Evolutionary conservation across 2,113 vertebrate species (phyloP).

Genomic region (Turdus rufiventris): DNA sequence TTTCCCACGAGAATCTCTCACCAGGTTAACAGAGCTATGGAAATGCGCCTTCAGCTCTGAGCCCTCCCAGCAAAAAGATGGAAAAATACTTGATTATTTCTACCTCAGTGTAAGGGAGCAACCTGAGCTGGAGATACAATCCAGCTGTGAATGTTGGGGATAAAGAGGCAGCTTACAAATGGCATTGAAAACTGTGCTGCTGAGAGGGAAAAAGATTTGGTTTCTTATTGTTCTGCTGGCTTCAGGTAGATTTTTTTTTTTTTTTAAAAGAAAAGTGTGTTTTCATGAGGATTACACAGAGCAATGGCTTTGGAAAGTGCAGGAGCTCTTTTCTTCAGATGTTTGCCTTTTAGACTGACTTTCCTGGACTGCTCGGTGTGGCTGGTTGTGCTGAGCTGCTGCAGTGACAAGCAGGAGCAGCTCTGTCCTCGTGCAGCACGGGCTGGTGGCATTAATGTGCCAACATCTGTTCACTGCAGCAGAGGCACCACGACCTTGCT

Average conservation of each 20-base stretch:
- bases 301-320: neutral
- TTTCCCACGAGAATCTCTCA: neutral
- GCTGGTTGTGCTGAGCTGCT: neutral
- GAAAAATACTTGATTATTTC: constrained; percentile 2
- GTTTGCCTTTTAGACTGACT: neutral
- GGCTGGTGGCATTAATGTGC: constrained; percentile 33
- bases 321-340: neutral
- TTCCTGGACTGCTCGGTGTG: neutral
- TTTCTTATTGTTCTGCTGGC: neutral
- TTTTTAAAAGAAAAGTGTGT: neutral
- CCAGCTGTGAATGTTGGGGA: constrained; percentile 1
- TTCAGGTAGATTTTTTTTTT: neutral
- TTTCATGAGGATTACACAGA: neutral
- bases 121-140: neutral
- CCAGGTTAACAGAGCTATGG: neutral
- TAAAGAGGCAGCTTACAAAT: constrained; percentile 34
- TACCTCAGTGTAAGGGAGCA: neutral
- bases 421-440: neutral
- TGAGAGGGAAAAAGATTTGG: neutral
- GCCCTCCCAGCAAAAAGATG: neutral
- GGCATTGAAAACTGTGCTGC: neutral
- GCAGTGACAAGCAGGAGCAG: neutral
- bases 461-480: constrained; percentile 58
- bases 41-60: neutral
- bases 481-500: constrained; percentile 50